phyloP scores from a whole-genome alignment of 1,140 invertebrate genomes.

The Whitmania pigra region DNA sequence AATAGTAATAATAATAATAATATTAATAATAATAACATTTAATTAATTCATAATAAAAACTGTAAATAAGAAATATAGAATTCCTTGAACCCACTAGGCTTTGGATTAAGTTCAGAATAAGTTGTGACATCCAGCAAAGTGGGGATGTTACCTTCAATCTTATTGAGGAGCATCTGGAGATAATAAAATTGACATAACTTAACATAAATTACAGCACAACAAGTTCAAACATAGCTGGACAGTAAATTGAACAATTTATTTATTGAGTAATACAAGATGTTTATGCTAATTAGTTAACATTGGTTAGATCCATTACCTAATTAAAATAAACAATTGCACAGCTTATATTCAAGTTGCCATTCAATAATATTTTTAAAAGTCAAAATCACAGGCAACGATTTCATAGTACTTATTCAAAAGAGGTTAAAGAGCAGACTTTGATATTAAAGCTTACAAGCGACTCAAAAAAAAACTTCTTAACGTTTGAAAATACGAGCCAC shows the following conservation, averaged over 20 bases:
- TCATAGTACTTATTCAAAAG: background rate
- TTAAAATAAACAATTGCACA: background rate
- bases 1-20: no score
- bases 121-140: conserved; percentile 64
- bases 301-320: background rate
- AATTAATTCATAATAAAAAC: no score
- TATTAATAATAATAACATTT: no score
- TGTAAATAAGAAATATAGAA: no score
- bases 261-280: no score
- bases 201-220: conserved; percentile 4
- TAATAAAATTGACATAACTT: conserved; percentile 23
- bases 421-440: background rate
- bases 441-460: background rate
- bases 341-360: no score
- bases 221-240: background rate
- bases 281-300: no score
- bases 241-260: background rate
- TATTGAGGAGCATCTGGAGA: conserved; percentile 66
- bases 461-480: background rate
- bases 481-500: conserved; percentile 26
- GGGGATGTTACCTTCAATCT: conserved; percentile 64
- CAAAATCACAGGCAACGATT: no score
- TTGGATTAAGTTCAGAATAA: conserved; percentile 41
- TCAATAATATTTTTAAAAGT: no score
- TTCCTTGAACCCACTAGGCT: no score